phyloP scores from a whole-genome alignment of 2,888 invertebrate species.

The Thereva unica region DNA sequence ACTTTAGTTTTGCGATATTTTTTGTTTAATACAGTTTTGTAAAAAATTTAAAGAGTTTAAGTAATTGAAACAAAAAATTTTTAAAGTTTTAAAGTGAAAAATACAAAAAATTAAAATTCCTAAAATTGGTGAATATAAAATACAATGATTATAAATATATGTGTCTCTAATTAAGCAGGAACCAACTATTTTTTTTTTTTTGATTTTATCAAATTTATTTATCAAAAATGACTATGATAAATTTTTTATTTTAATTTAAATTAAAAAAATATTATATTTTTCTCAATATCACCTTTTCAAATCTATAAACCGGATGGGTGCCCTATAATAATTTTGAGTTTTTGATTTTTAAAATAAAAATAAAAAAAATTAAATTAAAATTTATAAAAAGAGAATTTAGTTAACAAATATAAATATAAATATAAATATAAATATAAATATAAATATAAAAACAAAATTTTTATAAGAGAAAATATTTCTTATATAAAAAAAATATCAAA shows the following conservation, averaged over 20 bases:
- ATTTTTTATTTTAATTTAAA: slow-evolving; percentile 1
- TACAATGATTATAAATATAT: too few species aligned
- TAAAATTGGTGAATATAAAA: too few species aligned
- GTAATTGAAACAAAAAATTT: too few species aligned
- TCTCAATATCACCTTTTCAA: background rate
- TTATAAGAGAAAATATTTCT: background rate
- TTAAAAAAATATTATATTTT: background rate
- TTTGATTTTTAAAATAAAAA: slow-evolving; percentile 1
- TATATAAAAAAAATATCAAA: background rate
- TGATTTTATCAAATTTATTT: too few species aligned
- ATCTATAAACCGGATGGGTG: slow-evolving; percentile 20
- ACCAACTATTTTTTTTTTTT: too few species aligned
- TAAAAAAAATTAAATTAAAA: slow-evolving; percentile 1
- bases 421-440: too few species aligned
- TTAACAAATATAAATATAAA: background rate
- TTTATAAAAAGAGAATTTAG: slow-evolving; percentile 1
- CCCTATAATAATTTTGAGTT: background rate
- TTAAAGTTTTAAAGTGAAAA: too few species aligned
- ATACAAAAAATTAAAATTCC: slow-evolving; percentile 13
- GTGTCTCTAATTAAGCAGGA: too few species aligned
- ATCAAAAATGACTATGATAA: slow-evolving; percentile 8
- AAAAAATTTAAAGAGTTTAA: too few species aligned
- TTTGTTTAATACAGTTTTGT: too few species aligned
- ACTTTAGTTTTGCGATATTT: background rate
- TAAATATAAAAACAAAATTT: too few species aligned